Base-by-base conservation (phyloP, 1,140 invertebrate genomes). In the Leptopilina boulardi region DNA sequence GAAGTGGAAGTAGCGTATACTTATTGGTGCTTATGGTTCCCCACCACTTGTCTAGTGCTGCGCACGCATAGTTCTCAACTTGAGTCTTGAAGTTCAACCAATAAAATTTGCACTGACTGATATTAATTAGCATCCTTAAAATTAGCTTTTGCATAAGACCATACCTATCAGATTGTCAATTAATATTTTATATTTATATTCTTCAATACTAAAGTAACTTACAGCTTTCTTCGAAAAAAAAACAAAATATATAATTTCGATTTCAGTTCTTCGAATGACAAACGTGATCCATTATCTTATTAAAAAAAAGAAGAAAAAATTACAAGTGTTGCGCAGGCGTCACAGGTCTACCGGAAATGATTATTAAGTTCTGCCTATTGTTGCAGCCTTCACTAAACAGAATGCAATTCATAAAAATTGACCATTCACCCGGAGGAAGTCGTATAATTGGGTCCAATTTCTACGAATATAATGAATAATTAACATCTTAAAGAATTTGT, bases 401-500 rank as follows among this genome's bases (percentile, higher is more conserved):
- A 83, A 83, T 79, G 78, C 83, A 85, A 88, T 87, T 87, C 84
- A 81, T 83, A 78, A 73, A 77, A 85, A 77, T 82, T 81, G 76
- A 81, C 80, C 84, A 77, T 84, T 84, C 80, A 82, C 66, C 78
- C 74, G 59, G 80, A 86, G 86, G 86, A 86, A 83, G 84, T 82
- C 51, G 38, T 78, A 72, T 87, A 88, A 88, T 85, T 83, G 83
- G 78, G 66, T 80, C 76, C 76, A 51, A 75, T 78, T 77, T 23
- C 59, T 15, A 30, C 23, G 59, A 23, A 66, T 23, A 23, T 30
- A 66, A 66, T 66, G 30, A 66, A 11, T 10, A 56, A 56, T 56
- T 23, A 4, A 23, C 21, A 10, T 30, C 23, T 66, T 30, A 6
- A 15, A n/a, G 6, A 66, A n/a, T 26, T 59, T 21, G 26, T 21